Evolutionary conservation across 2,888 invertebrate genomes (phyloP).

Genomic region (Parnassius smintheus): DNA sequence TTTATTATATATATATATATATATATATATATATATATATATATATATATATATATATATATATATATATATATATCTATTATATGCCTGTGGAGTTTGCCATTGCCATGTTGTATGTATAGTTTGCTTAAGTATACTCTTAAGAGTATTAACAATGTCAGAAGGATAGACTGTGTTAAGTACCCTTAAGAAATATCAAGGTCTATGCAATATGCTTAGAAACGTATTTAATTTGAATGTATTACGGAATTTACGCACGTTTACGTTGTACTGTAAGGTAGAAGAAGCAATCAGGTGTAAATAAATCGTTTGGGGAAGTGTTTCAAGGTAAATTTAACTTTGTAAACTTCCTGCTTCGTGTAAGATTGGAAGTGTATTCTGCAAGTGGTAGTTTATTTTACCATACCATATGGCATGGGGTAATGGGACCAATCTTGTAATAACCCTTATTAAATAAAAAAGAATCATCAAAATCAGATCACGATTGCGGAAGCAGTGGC

Average conservation of each 20-base stretch:
- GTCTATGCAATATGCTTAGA: slow-evolving; percentile 5
- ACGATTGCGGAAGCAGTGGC: too few species aligned
- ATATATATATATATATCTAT: too few species aligned
- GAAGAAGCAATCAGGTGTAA: slow-evolving; percentile 22
- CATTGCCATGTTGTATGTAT: too few species aligned
- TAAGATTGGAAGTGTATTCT: slow-evolving; percentile 3
- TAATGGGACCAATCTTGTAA: too few species aligned
- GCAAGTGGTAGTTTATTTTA: not conserved
- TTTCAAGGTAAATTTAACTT: slow-evolving; percentile 4
- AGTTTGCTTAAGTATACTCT: too few species aligned
- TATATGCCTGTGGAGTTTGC: too few species aligned
- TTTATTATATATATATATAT: too few species aligned
- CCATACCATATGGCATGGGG: too few species aligned
- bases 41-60: too few species aligned
- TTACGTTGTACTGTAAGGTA: slow-evolving; percentile 4
- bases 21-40: too few species aligned
- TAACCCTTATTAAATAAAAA: too few species aligned
- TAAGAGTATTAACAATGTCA: not conserved
- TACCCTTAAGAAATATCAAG: slow-evolving; percentile 9
- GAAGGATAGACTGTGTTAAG: slow-evolving; percentile 12
- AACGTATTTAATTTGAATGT: slow-evolving; percentile 24
- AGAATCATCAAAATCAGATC: too few species aligned
- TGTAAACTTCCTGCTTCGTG: slow-evolving; percentile 8
- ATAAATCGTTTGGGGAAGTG: slow-evolving; percentile 21
- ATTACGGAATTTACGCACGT: slow-evolving; percentile 20